Conservation (phyloP, 2,888 invertebrate species). For the Epirrita christyi region DNA sequence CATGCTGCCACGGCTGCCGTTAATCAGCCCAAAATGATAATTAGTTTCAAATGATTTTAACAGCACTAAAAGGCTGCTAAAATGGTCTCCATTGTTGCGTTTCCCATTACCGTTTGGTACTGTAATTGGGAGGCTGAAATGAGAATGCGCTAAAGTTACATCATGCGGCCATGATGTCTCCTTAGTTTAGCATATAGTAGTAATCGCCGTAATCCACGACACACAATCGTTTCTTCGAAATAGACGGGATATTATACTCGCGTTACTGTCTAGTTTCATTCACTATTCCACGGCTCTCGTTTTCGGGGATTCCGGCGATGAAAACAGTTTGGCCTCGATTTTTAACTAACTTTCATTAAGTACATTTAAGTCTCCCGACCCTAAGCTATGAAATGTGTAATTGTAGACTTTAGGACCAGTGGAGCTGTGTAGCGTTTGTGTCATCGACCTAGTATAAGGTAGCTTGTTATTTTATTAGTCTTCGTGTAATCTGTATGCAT, state of each 20-base stretch:
- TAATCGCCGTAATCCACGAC: slow-evolving; percentile 63
- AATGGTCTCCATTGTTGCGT: too few species aligned
- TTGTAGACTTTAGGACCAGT: slow-evolving; percentile 55
- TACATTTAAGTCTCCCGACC: slow-evolving; percentile 60
- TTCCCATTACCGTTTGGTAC: too few species aligned
- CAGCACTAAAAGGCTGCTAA: too few species aligned
- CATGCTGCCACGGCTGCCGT: too few species aligned
- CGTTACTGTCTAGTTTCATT: slow-evolving; percentile 10
- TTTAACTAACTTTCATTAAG: slow-evolving; percentile 59
- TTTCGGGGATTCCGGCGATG: slow-evolving; percentile 46
- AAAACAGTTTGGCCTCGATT: slow-evolving; percentile 79
- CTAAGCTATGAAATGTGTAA: slow-evolving; percentile 82
- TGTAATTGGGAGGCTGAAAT: too few species aligned
- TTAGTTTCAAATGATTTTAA: too few species aligned
- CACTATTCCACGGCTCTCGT: slow-evolving; percentile 11
- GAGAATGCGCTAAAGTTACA: slow-evolving; percentile 70
- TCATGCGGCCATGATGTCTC: slow-evolving; percentile 83
- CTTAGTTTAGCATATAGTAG: slow-evolving; percentile 62
- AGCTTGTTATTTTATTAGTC: slow-evolving; percentile 60
- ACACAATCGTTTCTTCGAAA: slow-evolving; percentile 1
- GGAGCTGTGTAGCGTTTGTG: slow-evolving; percentile 43
- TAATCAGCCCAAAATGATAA: too few species aligned
- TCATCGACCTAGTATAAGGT: slow-evolving; percentile 57
- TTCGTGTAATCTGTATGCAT: slow-evolving; percentile 61
- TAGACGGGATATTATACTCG: slow-evolving; percentile 6